Evolutionary conservation across 2,888 invertebrate genomes (phyloP).

Genomic region (Oscheius sp.): DNA sequence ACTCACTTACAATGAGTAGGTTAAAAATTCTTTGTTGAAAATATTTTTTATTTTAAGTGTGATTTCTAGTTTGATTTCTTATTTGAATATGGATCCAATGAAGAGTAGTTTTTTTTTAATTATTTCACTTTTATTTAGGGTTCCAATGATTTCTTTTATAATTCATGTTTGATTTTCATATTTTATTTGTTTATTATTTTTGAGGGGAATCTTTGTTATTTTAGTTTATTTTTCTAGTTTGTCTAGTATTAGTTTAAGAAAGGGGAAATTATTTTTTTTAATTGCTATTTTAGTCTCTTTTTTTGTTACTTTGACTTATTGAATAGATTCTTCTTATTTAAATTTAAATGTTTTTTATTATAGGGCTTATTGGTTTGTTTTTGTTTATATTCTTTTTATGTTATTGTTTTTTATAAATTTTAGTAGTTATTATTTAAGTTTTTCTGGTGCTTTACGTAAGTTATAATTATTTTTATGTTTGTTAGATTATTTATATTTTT

Average conservation of each 20-base stretch:
- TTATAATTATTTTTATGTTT: conserved; percentile 60
- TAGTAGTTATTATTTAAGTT: conserved; percentile 57
- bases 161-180: conserved; percentile 55
- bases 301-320: conserved; percentile 30
- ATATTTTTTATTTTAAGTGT: conserved; percentile 49
- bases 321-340: conserved; percentile 30
- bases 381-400: conserved; percentile 49
- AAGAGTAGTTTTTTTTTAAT: conserved; percentile 56
- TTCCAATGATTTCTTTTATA: conserved; percentile 46
- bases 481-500: conserved; percentile 57
- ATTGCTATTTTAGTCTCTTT: conserved; percentile 39
- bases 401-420: conserved; percentile 72
- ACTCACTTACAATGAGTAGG: conserved; percentile 58
- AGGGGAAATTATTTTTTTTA: conserved; percentile 37
- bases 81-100: conserved; percentile 51
- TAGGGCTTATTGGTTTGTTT: conserved; percentile 45
- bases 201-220: conserved; percentile 60
- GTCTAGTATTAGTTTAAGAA: conserved; percentile 50
- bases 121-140: conserved; percentile 50
- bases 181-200: conserved; percentile 59
- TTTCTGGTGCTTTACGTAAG: conserved; percentile 57
- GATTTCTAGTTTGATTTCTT: conserved; percentile 46
- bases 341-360: conserved; percentile 72
- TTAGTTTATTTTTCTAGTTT: conserved; percentile 58
- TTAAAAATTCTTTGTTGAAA: conserved; percentile 52